Evolutionary conservation across 2,888 invertebrate species (phyloP).

Genomic region (Mongoloraphidia duomilia): DNA sequence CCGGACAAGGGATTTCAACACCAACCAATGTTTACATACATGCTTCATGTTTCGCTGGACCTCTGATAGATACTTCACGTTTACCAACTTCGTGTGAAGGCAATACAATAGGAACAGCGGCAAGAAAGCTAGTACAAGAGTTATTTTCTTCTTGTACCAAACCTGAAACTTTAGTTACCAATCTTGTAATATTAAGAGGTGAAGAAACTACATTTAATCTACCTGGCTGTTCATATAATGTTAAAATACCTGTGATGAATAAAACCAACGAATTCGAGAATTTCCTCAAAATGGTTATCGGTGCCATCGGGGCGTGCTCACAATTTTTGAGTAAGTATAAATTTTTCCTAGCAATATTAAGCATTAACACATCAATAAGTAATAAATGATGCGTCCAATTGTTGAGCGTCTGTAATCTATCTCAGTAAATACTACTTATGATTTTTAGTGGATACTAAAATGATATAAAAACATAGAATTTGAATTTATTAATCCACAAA

Average conservation of each 20-base stretch:
- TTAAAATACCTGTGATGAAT: constrained; percentile 37
- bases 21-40: constrained; percentile 37
- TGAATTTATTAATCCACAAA: too few relatives aligned
- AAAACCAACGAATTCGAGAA: constrained; percentile 30
- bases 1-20: constrained; percentile 29
- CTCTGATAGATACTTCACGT: constrained; percentile 32
- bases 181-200: constrained; percentile 23
- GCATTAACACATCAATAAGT: too few relatives aligned
- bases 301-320: constrained; percentile 38
- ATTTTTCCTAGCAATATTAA: too few relatives aligned
- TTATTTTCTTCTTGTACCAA: constrained; percentile 25
- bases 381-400: too few relatives aligned
- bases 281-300: constrained; percentile 36
- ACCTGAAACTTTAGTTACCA: constrained; percentile 24
- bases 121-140: constrained; percentile 25
- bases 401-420: too few relatives aligned
- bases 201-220: constrained; percentile 26
- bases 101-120: constrained; percentile 28
- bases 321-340: constrained; percentile 35
- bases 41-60: constrained; percentile 36
- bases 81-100: constrained; percentile 36
- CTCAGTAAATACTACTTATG: too few relatives aligned
- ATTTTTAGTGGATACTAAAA: too few relatives aligned
- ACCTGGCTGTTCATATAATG: constrained; percentile 33
- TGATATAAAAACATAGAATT: too few relatives aligned